A percentile compares a stretch with the other conserved stretches of the same genome.
phyloP scores from a whole-genome alignment of 2,888 invertebrate species.

The Xanthia icteritia region DNA sequence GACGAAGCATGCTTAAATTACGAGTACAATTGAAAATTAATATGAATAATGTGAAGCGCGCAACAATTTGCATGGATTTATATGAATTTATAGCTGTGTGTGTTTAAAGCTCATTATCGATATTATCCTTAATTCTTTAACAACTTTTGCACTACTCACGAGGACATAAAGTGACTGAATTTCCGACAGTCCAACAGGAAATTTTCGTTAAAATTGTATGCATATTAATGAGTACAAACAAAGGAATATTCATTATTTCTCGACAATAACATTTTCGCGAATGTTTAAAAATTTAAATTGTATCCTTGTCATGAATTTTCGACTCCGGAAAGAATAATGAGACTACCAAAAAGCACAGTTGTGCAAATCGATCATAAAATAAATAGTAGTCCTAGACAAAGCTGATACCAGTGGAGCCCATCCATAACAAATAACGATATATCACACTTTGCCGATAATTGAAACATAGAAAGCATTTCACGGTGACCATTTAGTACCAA shows the following conservation, averaged over 20 bases:
- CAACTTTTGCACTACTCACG: constrained; percentile 17
- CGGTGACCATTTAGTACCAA: constrained; percentile 72
- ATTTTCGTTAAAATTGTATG: constrained; percentile 30
- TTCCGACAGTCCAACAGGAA: constrained; percentile 9
- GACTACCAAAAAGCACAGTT: constrained; percentile 19
- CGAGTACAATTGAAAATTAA: constrained; percentile 60
- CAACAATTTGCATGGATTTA: constrained; percentile 40
- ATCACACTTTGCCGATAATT: constrained; percentile 79
- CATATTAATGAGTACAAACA: constrained; percentile 43
- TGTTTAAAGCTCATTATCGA: constrained; percentile 28
- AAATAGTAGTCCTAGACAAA: constrained; percentile 38
- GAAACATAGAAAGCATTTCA: constrained; percentile 85
- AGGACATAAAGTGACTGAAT: constrained; percentile 12
- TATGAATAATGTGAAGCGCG: constrained; percentile 51
- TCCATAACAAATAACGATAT: constrained; percentile 76
- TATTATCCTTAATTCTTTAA: constrained; percentile 11
- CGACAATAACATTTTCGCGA: constrained; percentile 22
- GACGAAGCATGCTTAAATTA: constrained; percentile 67
- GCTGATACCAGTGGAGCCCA: constrained; percentile 38
- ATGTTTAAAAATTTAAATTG: constrained; percentile 23
- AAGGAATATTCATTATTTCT: constrained; percentile 43
- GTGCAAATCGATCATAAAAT: constrained; percentile 37
- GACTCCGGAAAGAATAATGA: constrained; percentile 6
- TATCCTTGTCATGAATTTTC: constrained; percentile 29
- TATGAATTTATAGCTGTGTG: constrained; percentile 1